Evolutionary conservation across 2,797 vertebrate species (phyloP), one percentile per base, ranked within the genome.

Genomic region (Poecilia gillii): DNA sequence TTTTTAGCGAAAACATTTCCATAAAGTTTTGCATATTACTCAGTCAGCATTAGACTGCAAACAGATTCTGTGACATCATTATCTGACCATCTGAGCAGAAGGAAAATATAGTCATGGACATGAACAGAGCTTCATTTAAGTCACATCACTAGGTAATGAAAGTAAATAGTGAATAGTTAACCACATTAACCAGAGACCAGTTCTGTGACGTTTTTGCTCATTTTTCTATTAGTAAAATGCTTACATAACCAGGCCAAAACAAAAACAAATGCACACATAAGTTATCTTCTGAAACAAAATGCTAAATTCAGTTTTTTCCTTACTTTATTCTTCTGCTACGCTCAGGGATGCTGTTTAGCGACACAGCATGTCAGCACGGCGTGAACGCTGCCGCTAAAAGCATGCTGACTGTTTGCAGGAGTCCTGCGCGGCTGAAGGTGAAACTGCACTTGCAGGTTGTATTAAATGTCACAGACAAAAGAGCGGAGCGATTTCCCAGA

Each of bases 391-490:
- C 79, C 68, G 43, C 75, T 64, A 33, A 39, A 79, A 57, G 66
- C 72, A 79, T 73, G 31, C 4, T 36, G 47, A 3, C 13, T 41
- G 82, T 80, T 72, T 78, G 82, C 66, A 45, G 51, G 20, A 25
- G 39, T 66, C 16, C 77, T 49, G 74, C 5, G n/a, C 71, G 43
- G 20, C 51, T 80, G 57, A 66, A 72, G 66, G 72, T 55, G 59
- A 84, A 74, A 75, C 45, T 78, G 72, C 68, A 80, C 75, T 87
- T 77, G 73, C 72, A 80, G 51, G 76, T 87, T 51, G 57, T 72
- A 85, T 86, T 88, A 62, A 90, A 89, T 88, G 85, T 87, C 88
- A 84, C 77, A 73, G 73, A 91, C 87, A 88, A 71, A 88, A 87
- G 85, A 91, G 28, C 75, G 45, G 75, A 72, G 18, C 78, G 72